Evolutionary conservation across 2,113 vertebrate genomes (phyloP).

Genomic region (Microcebus murinus): DNA sequence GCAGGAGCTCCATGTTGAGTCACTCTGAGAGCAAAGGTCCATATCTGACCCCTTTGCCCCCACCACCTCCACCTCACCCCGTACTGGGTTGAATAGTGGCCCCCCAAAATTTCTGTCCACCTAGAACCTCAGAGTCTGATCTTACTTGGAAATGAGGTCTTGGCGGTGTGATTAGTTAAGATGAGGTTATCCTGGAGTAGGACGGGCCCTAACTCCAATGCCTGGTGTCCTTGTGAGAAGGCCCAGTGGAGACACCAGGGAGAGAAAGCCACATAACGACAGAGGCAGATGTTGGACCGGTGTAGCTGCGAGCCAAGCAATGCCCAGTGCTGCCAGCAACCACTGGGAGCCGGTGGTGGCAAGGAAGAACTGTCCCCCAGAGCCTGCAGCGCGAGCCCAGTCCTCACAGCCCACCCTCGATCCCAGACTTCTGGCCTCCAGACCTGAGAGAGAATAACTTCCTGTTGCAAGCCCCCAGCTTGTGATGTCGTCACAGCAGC

Average conservation of each 20-base stretch:
- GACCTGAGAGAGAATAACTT: not conserved
- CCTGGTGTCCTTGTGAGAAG: not conserved
- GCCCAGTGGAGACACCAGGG: not conserved
- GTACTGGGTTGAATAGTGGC: not conserved
- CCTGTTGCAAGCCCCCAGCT: not conserved
- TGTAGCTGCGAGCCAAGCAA: not conserved
- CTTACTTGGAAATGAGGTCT: not conserved
- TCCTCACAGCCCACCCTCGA: not conserved
- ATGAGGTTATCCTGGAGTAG: not conserved
- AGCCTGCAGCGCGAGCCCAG: not conserved
- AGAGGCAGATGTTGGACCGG: not conserved
- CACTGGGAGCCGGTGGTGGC: not conserved
- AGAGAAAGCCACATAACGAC: accelerated
- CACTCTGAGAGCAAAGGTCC: not conserved
- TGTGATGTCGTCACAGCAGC: not conserved
- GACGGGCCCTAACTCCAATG: not conserved
- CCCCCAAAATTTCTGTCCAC: not conserved
- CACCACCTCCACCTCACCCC: not conserved
- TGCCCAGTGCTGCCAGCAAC: not conserved
- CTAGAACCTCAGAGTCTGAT: not conserved
- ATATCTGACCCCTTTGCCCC: not conserved
- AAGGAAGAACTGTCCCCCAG: no score
- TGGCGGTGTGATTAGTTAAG: not conserved
- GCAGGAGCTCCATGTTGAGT: not conserved
- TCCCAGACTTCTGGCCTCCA: not conserved